Evolutionary conservation across 1,140 invertebrate species (phyloP).

Genomic region (Bombus impatiens): DNA sequence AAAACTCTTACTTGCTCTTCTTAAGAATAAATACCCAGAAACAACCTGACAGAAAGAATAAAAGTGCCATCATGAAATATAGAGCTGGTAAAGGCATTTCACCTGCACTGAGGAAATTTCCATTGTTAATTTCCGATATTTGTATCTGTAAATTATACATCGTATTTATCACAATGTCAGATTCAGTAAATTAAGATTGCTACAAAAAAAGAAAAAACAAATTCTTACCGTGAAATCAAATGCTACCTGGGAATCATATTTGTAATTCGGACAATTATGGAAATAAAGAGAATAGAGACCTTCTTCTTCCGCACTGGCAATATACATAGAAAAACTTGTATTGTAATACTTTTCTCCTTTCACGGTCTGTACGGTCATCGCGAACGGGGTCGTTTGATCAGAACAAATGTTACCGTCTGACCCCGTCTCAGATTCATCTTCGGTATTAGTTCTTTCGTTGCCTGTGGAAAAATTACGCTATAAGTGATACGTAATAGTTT

Average conservation of each 20-base stretch:
- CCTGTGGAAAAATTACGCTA: slow-evolving; percentile 49
- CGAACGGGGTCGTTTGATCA: slow-evolving; percentile 58
- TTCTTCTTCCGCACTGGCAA: slow-evolving; percentile 90
- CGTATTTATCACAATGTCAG: not conserved
- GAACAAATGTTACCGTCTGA: slow-evolving; percentile 68
- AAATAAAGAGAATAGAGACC: slow-evolving; percentile 98
- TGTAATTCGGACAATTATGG: slow-evolving; percentile 94
- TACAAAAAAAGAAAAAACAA: not conserved
- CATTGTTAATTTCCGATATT: slow-evolving; percentile 92
- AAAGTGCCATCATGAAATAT: slow-evolving; percentile 94
- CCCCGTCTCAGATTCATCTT: not conserved
- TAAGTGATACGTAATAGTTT: not conserved
- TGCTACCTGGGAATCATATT: slow-evolving; percentile 79
- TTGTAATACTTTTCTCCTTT: slow-evolving; percentile 76
- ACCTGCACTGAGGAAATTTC: slow-evolving; percentile 97
- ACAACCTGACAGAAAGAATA: slow-evolving; percentile 94
- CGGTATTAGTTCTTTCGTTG: slow-evolving; percentile 41
- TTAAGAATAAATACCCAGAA: slow-evolving; percentile 96
- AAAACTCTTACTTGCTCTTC: slow-evolving; percentile 88
- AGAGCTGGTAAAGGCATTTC: slow-evolving; percentile 97
- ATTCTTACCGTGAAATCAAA: slow-evolving; percentile 87
- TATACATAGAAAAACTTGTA: slow-evolving; percentile 89
- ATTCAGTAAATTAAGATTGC: not conserved
- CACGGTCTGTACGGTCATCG: slow-evolving; percentile 69
- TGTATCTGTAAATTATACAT: slow-evolving; percentile 85